Base-by-base conservation (phyloP, 2,797 vertebrate genomes). In the Hafferia zeledoni region DNA sequence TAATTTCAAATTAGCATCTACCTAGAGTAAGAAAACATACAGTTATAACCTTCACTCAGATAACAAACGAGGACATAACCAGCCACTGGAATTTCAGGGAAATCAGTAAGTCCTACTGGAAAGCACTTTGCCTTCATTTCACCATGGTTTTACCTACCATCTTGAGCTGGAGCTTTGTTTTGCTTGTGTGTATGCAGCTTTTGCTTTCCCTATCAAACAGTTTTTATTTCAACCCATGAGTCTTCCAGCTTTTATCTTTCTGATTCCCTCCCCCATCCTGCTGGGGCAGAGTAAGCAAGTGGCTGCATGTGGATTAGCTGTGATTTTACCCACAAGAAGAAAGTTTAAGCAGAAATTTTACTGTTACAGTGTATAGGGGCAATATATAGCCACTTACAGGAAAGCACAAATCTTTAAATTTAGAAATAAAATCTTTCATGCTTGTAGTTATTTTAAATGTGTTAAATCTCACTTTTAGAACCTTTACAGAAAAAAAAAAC, bases 111-210 rank as follows among this genome's bases (percentile, higher is more conserved):
- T 56, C 28, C n/a, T 43, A 4, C 14, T 12, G 39, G 31, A 77
- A 65, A 83, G 17, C 2, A n/a, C 60, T 77, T 31, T 71, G 49
- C 35, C 37, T 33, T 77, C 19, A 37, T 68, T 90, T 64, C 55
- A 27, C 20, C 7, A 3, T 4, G 7, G 13, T 43, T 65, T 83
- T 18, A 67, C 7, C 30, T 24, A 57, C 4, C 13, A 31, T 10
- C 72, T 41, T 55, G 28, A 80, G 59, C 5, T 35, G 13, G 17
- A 25, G 19, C 27, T 72, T 53, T 57, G 33, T 20, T 84, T 13
- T 57, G 14, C 24, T 35, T 44, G 18, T 28, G 16, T 2, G 3
- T 12, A 19, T 0, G 0, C 8, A 72, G 18, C 17, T 76, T 72
- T 49, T 75, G 28, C 13, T 30, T 69, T 49, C 23, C 13, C 9